Evolutionary conservation across 1,140 invertebrate species (phyloP).

Genomic region (Ridgeia piscesae): DNA sequence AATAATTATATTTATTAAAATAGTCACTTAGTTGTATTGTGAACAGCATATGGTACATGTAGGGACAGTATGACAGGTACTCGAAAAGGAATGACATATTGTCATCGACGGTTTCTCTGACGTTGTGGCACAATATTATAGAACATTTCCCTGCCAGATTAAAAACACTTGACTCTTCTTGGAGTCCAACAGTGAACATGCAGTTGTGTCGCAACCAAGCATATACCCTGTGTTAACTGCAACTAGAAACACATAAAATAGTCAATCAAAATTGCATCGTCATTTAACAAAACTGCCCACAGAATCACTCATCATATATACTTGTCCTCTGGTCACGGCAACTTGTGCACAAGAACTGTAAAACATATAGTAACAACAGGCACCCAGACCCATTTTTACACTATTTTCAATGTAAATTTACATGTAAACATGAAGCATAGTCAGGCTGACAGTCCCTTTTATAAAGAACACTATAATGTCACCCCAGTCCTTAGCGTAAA

Average conservation of each 20-base stretch:
- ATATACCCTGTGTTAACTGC: neutral
- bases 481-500: neutral
- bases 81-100: neutral
- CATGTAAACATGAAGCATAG: neutral
- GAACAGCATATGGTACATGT: neutral
- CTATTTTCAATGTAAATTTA: neutral
- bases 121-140: neutral
- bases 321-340: neutral
- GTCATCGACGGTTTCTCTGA: neutral
- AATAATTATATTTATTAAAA: neutral
- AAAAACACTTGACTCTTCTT: neutral
- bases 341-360: neutral
- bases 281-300: neutral
- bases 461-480: neutral
- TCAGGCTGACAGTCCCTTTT: neutral
- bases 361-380: neutral
- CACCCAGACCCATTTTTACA: neutral
- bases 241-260: neutral
- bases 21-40: neutral
- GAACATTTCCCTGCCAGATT: neutral
- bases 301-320: neutral
- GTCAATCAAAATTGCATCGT: neutral
- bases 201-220: neutral
- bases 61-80: neutral
- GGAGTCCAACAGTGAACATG: neutral